These are phyloP conservation scores for Cryptoprocta ferox DNA, from an alignment of 2,797 vertebrate species.

Conservation along the genomic window DNA sequence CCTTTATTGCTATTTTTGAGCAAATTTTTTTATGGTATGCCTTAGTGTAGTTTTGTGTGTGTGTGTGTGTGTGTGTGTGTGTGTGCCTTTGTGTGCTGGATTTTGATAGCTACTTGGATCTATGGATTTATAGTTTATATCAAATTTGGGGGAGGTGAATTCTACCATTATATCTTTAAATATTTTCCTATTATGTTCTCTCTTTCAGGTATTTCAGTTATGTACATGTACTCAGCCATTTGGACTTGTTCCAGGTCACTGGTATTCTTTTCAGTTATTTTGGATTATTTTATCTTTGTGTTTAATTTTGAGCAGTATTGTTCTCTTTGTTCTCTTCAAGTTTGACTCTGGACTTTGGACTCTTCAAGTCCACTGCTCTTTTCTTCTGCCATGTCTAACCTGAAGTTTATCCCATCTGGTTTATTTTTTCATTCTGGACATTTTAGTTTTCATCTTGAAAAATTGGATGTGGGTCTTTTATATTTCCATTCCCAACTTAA, in stretches of 20 bases:
- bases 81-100: not conserved
- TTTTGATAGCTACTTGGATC: not conserved
- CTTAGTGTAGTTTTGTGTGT: not conserved
- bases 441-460: not conserved
- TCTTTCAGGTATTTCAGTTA: not conserved
- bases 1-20: not conserved
- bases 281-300: not conserved
- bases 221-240: not conserved
- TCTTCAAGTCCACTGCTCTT: not conserved
- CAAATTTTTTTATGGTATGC: not conserved
- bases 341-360: no score
- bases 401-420: not conserved
- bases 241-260: not conserved
- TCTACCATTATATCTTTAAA: not conserved
- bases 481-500: not conserved
- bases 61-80: not conserved
- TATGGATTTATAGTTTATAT: not conserved
- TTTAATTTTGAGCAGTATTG: conserved; percentile 11
- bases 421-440: not conserved
- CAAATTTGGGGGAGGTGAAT: not conserved
- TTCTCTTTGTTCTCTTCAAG: not conserved
- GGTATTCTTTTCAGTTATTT: not conserved
- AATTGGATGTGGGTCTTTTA: not conserved
- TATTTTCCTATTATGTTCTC: not conserved
- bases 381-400: not conserved